Evolutionary conservation across 2,797 vertebrate genomes (phyloP), one percentile per base, ranked within the genome.

Genomic region (Allochrocebus solatus): DNA sequence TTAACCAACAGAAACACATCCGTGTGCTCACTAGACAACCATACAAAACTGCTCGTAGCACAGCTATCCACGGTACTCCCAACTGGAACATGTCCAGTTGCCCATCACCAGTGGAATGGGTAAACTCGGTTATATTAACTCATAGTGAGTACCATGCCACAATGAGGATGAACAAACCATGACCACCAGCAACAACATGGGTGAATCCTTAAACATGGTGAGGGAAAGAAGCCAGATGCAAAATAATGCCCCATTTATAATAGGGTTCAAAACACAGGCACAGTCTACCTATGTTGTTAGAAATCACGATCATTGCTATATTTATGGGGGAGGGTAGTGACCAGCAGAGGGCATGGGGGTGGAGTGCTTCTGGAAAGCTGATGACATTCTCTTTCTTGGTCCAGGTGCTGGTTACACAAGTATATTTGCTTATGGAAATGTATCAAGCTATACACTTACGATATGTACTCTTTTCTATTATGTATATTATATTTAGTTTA

Each of bases 61-160:
- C 26, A 5, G 0, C 24, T 5, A 0, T 9, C 75, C 46, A 8
- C 0, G 4, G 80, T 2, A 17, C 39, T 14, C 30, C 55, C 78
- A 61, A 5, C 46, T 39, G 17, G 75, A 74, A 74, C 1, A 30
- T 22, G 19, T 1, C 21, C 13, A 11, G 4, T 1, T 1, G 8
- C 33, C 4, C 59, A n/a, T 4, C 39, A 57, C 10, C 24, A 3
- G 48, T 11, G 17, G 72, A 19, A 14, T 13, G 41, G 48, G 53
- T n/a, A 78, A 13, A 24, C 2, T 10, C 53, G 9, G 28, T 13
- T 33, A 1, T n/a, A 28, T 36, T 33, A 33, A 61, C 57, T 36
- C 33, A 0, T 0, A 8, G 83, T 21, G 43, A 57, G 39, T 5
- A 33, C 46, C 24, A 5, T 7, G 12, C 50, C 41, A 39, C 36